Evolutionary conservation across 2,797 vertebrate genomes (phyloP).

Genomic region (Argya squamiceps): DNA sequence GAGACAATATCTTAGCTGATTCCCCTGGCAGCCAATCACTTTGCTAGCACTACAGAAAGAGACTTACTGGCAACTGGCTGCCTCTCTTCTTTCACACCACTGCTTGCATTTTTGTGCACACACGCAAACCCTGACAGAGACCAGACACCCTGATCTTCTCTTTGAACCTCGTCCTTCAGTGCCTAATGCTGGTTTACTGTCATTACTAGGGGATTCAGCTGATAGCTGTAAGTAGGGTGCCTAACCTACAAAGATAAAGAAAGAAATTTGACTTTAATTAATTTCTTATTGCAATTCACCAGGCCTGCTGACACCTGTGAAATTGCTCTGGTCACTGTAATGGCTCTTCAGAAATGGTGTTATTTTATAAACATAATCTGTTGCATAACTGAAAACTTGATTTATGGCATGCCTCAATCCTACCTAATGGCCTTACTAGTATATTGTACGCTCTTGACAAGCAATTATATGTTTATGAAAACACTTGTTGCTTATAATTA

Average conservation of each 20-base stretch:
- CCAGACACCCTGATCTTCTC: not conserved
- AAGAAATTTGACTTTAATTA: not conserved
- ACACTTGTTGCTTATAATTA: slow-evolving; percentile 71
- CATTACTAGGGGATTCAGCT: not conserved
- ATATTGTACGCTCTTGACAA: slow-evolving; percentile 38
- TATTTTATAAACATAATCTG: not conserved
- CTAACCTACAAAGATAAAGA: not conserved
- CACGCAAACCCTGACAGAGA: not conserved
- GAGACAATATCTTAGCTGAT: slow-evolving; percentile 37
- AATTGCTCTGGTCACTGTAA: slow-evolving; percentile 10
- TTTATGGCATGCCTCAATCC: not conserved
- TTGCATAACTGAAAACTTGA: slow-evolving; percentile 29
- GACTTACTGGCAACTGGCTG: not conserved
- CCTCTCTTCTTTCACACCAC: not conserved
- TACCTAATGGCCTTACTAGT: not conserved
- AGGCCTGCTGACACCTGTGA: not conserved
- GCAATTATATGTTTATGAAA: slow-evolving; percentile 66
- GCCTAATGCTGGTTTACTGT: not conserved
- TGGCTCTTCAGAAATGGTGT: not conserved
- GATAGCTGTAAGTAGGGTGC: not conserved
- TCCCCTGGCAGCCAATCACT: slow-evolving; percentile 39
- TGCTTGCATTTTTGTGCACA: not conserved
- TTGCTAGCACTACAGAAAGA: not conserved
- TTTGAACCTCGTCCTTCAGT: not conserved
- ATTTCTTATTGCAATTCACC: not conserved